Evolutionary conservation across 2,113 vertebrate genomes (phyloP).

Genomic region (Reinhardtius hippoglossoides): DNA sequence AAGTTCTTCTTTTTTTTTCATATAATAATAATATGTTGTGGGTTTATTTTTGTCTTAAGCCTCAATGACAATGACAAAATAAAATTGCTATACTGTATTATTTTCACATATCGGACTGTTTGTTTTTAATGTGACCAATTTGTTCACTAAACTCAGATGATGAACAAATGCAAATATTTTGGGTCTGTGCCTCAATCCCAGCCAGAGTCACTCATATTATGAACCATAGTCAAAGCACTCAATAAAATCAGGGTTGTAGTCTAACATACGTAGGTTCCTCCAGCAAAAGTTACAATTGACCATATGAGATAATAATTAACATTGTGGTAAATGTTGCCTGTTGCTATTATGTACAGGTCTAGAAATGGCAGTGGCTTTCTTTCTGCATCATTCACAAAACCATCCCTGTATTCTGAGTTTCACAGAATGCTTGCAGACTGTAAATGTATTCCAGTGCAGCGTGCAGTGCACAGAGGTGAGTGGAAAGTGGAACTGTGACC

Average conservation of each 20-base stretch:
- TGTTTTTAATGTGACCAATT: neutral
- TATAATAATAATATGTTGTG: too few species aligned
- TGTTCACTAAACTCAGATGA: neutral
- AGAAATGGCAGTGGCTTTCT: too few species aligned
- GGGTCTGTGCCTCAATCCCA: neutral
- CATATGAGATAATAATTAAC: too few species aligned
- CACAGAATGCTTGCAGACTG: neutral
- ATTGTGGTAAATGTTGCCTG: too few species aligned
- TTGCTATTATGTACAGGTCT: too few species aligned
- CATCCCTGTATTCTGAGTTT: too few species aligned
- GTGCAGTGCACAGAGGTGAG: neutral
- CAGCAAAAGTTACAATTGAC: too few species aligned
- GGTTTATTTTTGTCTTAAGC: too few species aligned
- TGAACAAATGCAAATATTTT: neutral
- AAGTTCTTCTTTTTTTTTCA: too few species aligned
- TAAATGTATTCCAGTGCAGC: neutral
- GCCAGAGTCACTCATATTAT: neutral
- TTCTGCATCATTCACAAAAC: too few species aligned
- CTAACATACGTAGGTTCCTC: too few species aligned
- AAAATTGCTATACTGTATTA: neutral
- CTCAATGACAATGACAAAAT: too few species aligned
- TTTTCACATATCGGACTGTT: neutral
- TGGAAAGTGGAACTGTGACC: slow-evolving; percentile 17
- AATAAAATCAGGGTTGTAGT: neutral
- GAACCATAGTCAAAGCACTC: neutral